phyloP scores from a whole-genome alignment of 1,140 invertebrate genomes.

The Hylyphantes graminicola region DNA sequence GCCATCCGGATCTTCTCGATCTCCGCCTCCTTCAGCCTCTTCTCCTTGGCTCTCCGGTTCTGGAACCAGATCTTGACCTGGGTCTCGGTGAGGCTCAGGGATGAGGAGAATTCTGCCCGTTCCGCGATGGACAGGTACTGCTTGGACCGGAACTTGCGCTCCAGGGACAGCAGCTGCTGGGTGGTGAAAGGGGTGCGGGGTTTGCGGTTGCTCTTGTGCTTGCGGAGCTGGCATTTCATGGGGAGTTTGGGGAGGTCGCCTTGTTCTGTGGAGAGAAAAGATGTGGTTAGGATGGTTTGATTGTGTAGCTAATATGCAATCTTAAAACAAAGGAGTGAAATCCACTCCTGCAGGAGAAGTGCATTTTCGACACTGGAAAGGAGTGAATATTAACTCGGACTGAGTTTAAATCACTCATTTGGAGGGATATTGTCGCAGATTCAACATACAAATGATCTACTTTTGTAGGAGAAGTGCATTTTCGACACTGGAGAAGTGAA shows the following conservation, averaged over 20 bases:
- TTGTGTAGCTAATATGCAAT: background rate
- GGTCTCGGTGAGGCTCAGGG: constrained; percentile 93
- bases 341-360: too few relatives aligned
- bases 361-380: too few relatives aligned
- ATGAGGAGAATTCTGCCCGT: constrained; percentile 93
- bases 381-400: too few relatives aligned
- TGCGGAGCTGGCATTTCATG: constrained; percentile 90
- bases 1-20: constrained; percentile 69
- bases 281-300: background rate
- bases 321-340: too few relatives aligned
- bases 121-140: constrained; percentile 97
- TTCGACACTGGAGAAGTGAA: too few relatives aligned
- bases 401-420: too few relatives aligned
- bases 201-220: constrained; percentile 96
- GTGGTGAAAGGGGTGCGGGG: constrained; percentile 98
- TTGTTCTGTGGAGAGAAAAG: constrained; percentile 38
- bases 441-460: too few relatives aligned
- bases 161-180: constrained; percentile 91
- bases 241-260: constrained; percentile 63
- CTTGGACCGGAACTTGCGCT: constrained; percentile 96
- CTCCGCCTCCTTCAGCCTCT: constrained; percentile 68
- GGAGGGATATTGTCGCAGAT: too few relatives aligned
- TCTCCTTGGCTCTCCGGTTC: constrained; percentile 72
- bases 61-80: constrained; percentile 71
- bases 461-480: too few relatives aligned